A percentile compares a stretch with the other conserved stretches of the same genome.
These are phyloP conservation scores for Leuctra nigra DNA, from an alignment of 2,888 invertebrate genomes.

Conservation along the genomic window DNA sequence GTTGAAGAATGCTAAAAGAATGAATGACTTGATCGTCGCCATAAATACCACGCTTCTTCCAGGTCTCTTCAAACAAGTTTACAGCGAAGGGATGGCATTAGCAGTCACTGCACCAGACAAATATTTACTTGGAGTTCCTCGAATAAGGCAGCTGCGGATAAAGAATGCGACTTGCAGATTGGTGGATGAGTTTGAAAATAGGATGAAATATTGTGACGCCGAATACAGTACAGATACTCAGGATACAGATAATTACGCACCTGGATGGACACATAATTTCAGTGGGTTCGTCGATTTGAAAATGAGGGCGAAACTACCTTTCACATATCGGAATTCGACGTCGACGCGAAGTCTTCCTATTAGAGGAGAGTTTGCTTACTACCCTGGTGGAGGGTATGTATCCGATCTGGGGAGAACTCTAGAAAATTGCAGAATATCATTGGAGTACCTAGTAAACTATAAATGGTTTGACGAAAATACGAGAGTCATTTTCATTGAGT, in stretches of 20 bases:
- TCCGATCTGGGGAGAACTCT: constrained; percentile 22
- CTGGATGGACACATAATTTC: too few species aligned
- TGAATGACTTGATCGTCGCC: constrained; percentile 11
- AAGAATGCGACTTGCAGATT: too few species aligned
- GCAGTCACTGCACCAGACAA: constrained; percentile 10
- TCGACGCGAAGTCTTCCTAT: not conserved
- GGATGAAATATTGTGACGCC: too few species aligned
- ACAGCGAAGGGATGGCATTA: constrained; percentile 13
- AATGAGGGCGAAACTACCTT: too few species aligned
- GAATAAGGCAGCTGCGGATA: constrained; percentile 23
- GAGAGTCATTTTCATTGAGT: constrained; percentile 21
- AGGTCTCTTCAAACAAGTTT: constrained; percentile 12
- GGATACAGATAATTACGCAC: too few species aligned
- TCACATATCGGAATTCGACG: too few species aligned
- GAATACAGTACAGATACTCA: too few species aligned
- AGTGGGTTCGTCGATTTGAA: too few species aligned
- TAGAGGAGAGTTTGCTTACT: constrained; percentile 21
- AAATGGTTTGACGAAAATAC: constrained; percentile 23
- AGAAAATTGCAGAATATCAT: constrained; percentile 18
- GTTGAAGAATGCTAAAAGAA: not conserved
- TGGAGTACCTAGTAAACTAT: constrained; percentile 16
- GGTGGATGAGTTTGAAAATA: too few species aligned
- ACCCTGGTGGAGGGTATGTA: constrained; percentile 23
- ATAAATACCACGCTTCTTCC: constrained; percentile 23
- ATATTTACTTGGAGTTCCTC: constrained; percentile 18